Percentiles rank a stretch among this genome's conserved stretches.
phyloP scores from a whole-genome alignment of 2,113 vertebrate genomes.

The Pagrus major region DNA sequence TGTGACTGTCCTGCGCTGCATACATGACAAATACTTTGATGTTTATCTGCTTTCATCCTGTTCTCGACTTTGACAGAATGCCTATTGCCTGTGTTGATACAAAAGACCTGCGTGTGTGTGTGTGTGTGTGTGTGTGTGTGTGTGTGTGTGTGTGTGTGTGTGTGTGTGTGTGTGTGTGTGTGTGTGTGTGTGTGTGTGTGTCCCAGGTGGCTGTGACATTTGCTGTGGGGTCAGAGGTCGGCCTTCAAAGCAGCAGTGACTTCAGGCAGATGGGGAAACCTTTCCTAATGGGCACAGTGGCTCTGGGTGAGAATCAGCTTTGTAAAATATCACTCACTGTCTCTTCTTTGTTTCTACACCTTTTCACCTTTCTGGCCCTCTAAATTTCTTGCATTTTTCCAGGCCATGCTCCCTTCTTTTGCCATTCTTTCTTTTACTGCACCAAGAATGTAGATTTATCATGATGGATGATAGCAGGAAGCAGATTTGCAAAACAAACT shows the following conservation, averaged over 20 bases:
- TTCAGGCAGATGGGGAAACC: constrained; percentile 82
- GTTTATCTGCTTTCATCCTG: neutral
- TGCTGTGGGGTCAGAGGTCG: constrained; percentile 83
- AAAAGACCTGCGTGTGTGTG: too few relatives aligned
- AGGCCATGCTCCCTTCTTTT: neutral
- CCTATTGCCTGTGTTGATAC: neutral
- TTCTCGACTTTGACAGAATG: neutral
- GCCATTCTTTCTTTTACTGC: neutral
- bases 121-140: constrained; percentile 23
- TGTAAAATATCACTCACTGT: neutral
- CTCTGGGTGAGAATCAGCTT: constrained; percentile 76
- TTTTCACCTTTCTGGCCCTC: constrained; percentile 19
- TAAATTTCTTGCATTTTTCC: neutral
- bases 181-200: constrained; percentile 46
- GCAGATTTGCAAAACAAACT: neutral
- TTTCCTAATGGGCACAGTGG: constrained; percentile 83
- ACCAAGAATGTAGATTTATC: neutral
- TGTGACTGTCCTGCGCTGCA: neutral
- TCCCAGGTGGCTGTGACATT: constrained; percentile 84
- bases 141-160: constrained; percentile 51
- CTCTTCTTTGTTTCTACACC: constrained; percentile 13
- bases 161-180: constrained; percentile 44
- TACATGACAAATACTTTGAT: neutral
- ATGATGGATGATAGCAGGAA: neutral
- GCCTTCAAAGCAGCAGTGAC: constrained; percentile 81